Base-by-base conservation (phyloP, 1,140 invertebrate species). In the Mylabris phalerata region DNA sequence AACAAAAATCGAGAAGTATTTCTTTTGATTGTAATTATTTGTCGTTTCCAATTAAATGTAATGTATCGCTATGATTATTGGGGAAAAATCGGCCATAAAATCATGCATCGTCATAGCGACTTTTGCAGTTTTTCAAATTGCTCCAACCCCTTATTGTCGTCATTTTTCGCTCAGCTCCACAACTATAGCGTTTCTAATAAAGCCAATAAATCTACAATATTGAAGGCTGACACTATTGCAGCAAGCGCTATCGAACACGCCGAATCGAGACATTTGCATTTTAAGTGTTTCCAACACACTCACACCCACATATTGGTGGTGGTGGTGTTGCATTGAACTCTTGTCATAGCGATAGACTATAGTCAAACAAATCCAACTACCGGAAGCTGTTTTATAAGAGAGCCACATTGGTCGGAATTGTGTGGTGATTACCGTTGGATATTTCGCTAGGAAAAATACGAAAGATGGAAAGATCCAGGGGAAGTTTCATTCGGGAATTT, bases 231-330 rank as follows among this genome's bases (percentile, higher is more conserved):
- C 26, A 52, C 49, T 47, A 50, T 40, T 41, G 42, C 59, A 41
- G 26, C 32, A 4, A 32, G 7, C 32, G 32, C 32, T 32, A 32
- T 10, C 39, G 47, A 43, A 38, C 52, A 47, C 32, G 39, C 48
- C 59, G 56, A 63, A 63, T 63, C 50, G 60, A 63, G 58, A 63
- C 61, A 67, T 67, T 67, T 67, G 65, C 65, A 67, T 67, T 67
- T 67, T 67, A 67, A 67, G 65, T 65, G 65, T 67, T 67, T 67
- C 63, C 65, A 55, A 61, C 58, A 65, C 65, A 67, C 19, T 19
- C 19, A 19, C 19, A 19, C 19, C 19, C 19, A 19, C 19, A 19
- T 19, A 19, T 1, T 19, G 19, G 19, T 32, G 7, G 4, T 67
- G 65, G 65, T 67, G 65, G 55, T 58, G 49, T 49, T 57, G 51